Evolutionary conservation across 2,888 invertebrate species (phyloP), one percentile per base, ranked within the genome.

Genomic region (Calliphora vomitoria): DNA sequence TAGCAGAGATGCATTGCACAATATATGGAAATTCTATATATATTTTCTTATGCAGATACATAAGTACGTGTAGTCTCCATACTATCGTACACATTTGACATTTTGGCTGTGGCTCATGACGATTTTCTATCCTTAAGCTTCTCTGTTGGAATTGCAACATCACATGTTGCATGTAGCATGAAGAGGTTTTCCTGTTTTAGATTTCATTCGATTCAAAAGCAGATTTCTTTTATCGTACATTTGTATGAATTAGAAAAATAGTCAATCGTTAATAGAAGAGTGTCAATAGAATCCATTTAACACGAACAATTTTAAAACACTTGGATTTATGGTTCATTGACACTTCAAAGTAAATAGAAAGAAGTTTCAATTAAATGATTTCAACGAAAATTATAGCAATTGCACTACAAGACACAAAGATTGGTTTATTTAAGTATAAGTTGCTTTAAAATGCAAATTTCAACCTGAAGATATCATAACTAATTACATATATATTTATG

Each of bases 131-230:
- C 47, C 20, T 50, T 62, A 60, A 66, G 31, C 64, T 74, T 41
- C 79, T 64, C 55, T 64, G 76, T 25, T 58, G 66, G 75, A 47
- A 62, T 62, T 44, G 35, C 15, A 80, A 60, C 50, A 71, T 68
- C 55, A 80, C 80, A 80, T 84, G 81, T 83, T 81, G 83, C 87
- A 84, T 87, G 82, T 68, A 62, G 55, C 53, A 74, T 60, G 72
- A 74, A 82, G 53, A 47, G 68, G 20, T 76, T 69, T 68, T 79
- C 74, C 78, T 74, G 25, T 55, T 71, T 44, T 62, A 10, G 18
- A 74, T 85, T 62, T 10, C 41, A 74, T 85, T 74, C 15, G 13
- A 35, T 38, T 74, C 72, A 75, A 72, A 50, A 35, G 35, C 35
- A 35, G 44, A 64, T 58, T 64, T 68, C 25, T 55, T 35, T 38